Base-by-base conservation (phyloP, 2,888 invertebrate genomes). In the Lissocephala sabroskyi region DNA sequence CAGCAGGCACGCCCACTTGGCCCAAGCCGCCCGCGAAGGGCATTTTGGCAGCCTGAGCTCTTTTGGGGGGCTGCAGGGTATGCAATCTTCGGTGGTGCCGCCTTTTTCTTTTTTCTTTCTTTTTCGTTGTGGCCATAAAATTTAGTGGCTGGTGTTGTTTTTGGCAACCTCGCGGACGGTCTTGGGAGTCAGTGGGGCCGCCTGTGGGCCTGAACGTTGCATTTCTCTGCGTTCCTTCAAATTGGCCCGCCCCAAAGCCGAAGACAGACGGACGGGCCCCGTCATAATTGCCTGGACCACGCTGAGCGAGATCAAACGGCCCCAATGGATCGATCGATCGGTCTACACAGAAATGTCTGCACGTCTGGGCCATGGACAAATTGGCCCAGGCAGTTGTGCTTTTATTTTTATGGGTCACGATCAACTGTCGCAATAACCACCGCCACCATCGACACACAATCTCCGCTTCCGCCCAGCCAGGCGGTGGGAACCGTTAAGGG, bases 371-470 rank as follows among this genome's bases (percentile, higher is more conserved):
- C 10, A 13, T 19, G 37, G 37, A 37, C 37, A 37, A 37, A 37
- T 37, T 37, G 37, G n/a, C 37, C 23, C 3, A 23, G 3, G 23
- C 7, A n/a, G n/a, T n/a, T n/a, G n/a, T 35, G 35, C 35, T 35
- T 37, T 19, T 16, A 11, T 35, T 37, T 37, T 37, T 37, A 37
- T 37, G 37, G 37, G 37, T 37, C 37, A 37, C 37, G 37, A 37
- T 37, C 9, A 16, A 35, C 16, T 35, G 35, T 35, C 35, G 16
- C 35, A 35, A 35, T 16, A 16, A 23, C 7, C 23, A 23, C 30
- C 10, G 30, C 30, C 5, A 9, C 30, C 30, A 30, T n/a, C 7
- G 30, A 4, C 30, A n/a, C n/a, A n/a, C n/a, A n/a, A n/a, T n/a
- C n/a, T n/a, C n/a, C n/a, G n/a, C n/a, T n/a, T n/a, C n/a, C n/a